Evolutionary conservation across 2,113 vertebrate genomes (phyloP).

Genomic region (Eidolon helvum): DNA sequence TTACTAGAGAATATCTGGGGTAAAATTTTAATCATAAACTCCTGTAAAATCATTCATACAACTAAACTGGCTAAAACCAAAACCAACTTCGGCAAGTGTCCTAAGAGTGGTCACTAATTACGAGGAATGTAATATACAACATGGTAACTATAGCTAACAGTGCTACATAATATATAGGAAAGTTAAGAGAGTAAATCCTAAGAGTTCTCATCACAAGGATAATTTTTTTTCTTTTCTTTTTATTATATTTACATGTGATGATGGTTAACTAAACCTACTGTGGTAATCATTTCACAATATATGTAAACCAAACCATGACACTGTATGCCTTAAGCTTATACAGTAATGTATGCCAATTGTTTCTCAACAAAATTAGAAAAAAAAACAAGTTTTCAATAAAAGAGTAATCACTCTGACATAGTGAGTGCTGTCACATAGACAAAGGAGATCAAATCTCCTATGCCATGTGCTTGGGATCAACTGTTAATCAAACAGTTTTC

Average conservation of each 20-base stretch:
- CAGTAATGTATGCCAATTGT: neutral
- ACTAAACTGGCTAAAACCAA: constrained; percentile 10
- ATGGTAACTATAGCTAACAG: neutral
- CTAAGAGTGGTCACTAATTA: neutral
- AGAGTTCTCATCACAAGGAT: neutral
- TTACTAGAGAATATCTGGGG: neutral
- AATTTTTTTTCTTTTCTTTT: neutral
- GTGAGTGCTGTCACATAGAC: neutral
- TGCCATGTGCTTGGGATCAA: neutral
- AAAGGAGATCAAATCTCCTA: neutral
- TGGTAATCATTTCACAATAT: neutral
- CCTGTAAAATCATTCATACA: constrained; percentile 9
- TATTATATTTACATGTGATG: neutral
- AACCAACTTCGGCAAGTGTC: neutral
- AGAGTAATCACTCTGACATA: neutral
- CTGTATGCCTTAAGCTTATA: neutral
- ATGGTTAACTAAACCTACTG: neutral
- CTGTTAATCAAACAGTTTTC: neutral
- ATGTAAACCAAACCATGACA: neutral
- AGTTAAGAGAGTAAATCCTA: neutral
- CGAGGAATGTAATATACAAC: neutral
- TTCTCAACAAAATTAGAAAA: neutral
- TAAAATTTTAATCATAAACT: neutral
- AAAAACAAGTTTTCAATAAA: neutral
- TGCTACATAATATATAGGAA: neutral